These are phyloP conservation scores for Drosophila anomelani DNA, from an alignment of 2,888 invertebrate genomes.

Conservation along the genomic window DNA sequence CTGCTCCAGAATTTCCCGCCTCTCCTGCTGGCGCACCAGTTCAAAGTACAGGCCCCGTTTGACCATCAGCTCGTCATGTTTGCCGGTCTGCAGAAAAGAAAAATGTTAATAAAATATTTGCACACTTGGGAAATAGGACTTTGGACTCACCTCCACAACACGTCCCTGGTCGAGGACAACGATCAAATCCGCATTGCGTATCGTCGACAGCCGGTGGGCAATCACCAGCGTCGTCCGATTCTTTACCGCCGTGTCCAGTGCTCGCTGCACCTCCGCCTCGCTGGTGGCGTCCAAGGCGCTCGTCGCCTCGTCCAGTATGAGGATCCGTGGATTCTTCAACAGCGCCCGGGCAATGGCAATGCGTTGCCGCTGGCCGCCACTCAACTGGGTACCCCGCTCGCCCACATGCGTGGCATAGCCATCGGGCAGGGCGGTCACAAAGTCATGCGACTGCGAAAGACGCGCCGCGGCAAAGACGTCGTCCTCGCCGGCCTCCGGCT, in stretches of 20 bases:
- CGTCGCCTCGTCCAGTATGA: constrained; percentile 97
- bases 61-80: constrained; percentile 91
- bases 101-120: too few relatives aligned
- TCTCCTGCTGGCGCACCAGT: constrained; percentile 91
- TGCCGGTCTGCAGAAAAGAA: constrained; percentile 89
- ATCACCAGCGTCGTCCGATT: constrained; percentile 97
- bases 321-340: constrained; percentile 94
- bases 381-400: constrained; percentile 95
- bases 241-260: constrained; percentile 92
- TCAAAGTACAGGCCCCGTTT: constrained; percentile 94
- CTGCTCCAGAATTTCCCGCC: constrained; percentile 79
- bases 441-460: constrained; percentile 96
- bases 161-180: constrained; percentile 94
- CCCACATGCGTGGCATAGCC: constrained; percentile 95
- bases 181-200: constrained; percentile 95
- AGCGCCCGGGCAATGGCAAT: constrained; percentile 97
- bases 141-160: constrained; percentile 90
- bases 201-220: constrained; percentile 96
- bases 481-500: constrained; percentile 88
- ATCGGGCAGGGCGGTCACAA: constrained; percentile 91
- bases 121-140: too few relatives aligned
- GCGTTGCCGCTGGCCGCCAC: constrained; percentile 97
- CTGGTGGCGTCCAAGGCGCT: constrained; percentile 97
- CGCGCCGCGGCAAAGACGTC: constrained; percentile 92
- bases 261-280: constrained; percentile 95